phyloP scores from a whole-genome alignment of 2,113 vertebrate genomes.

The Tragelaphus imberbis region DNA sequence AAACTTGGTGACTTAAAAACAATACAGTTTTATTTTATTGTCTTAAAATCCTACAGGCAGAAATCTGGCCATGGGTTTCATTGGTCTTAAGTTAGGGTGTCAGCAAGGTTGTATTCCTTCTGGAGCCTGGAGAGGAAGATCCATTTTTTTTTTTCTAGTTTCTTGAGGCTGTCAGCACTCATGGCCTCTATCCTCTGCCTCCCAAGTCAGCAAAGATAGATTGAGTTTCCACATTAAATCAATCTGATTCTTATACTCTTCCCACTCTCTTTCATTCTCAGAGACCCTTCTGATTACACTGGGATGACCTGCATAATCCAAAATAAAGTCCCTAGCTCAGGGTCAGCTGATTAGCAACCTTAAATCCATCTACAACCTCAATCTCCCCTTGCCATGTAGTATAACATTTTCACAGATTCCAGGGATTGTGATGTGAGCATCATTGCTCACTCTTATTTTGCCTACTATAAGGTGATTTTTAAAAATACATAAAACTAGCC shows the following conservation, averaged over 20 bases:
- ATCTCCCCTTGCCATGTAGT: neutral
- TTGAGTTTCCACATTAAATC: neutral
- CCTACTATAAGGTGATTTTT: neutral
- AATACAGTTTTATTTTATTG: neutral
- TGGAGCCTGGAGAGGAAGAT: neutral
- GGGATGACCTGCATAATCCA: neutral
- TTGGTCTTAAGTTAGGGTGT: neutral
- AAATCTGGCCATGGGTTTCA: neutral
- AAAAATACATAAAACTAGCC: neutral
- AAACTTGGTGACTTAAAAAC: neutral
- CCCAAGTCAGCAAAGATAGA: neutral
- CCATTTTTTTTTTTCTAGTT: neutral
- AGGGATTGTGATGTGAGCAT: neutral
- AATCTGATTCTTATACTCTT: neutral
- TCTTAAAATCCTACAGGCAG: neutral
- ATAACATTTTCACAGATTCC: neutral
- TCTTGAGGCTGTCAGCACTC: neutral
- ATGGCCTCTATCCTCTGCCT: neutral
- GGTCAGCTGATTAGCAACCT: neutral
- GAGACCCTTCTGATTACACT: neutral
- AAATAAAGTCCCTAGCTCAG: neutral
- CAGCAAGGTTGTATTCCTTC: neutral
- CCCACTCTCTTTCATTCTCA: neutral
- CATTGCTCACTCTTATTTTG: neutral
- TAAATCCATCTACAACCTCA: neutral